Evolutionary conservation across 2,888 invertebrate genomes (phyloP), one percentile per base, ranked within the genome.

Genomic region (Gastracanthus pulcherrimus): DNA sequence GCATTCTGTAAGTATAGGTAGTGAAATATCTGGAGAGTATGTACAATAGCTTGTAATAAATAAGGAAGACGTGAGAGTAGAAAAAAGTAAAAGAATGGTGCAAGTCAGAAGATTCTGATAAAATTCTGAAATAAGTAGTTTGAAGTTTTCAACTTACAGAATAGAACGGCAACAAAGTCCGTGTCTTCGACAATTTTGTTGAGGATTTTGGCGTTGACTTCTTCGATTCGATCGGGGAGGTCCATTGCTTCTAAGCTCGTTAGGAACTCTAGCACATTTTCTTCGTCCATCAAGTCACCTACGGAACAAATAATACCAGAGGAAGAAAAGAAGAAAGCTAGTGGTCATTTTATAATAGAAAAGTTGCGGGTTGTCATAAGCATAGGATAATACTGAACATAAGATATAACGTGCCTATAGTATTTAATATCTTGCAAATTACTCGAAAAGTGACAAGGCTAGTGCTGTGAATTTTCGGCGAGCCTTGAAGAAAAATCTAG

Each of bases 201-300:
- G 85, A 98, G 93, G 89, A 98, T 97, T 92, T 97, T 97, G 84
- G 97, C 94, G 91, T 98, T 98, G 75, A 98, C 98, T 94, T 98
- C 98, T 93, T 98, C 98, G 92, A 98, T 98, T 92, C 98, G 94
- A 93, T 98, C 98, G 69, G 98, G 98, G 89, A 97, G 93, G 92
- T 98, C 98, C 97, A 98, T 97, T 86, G 98, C 97, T 93, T 98
- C 98, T 89, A 98, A 94, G 91, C 97, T 97, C 89, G 98, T 98
- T 88, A 98, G 93, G 93, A 98, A 98, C 93, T 98, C 97, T 92
- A 98, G 93, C 86, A 98, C 98, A 91, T 95, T 96, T 92, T 97
- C 97, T 92, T 98, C 98, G 93, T 98, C 97, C 97, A 97, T 97
- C 92, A 98, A 94, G 94, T 98, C 98, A 93, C 97, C 96, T 96